Evolutionary conservation across 1,140 invertebrate genomes (phyloP), one percentile per base, ranked within the genome.

Genomic region (Drosophila rufa): DNA sequence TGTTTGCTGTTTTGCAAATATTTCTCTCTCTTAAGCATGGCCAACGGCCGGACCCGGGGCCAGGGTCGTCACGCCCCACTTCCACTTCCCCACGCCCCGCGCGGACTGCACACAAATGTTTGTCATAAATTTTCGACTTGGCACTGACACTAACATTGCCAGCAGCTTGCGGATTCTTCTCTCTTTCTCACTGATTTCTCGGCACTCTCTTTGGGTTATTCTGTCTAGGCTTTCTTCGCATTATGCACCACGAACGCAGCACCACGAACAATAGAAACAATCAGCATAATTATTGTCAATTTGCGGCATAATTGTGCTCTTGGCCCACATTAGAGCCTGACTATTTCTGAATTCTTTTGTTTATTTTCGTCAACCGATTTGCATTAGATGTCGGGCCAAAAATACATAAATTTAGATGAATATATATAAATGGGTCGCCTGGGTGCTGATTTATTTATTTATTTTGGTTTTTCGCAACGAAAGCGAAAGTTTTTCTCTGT

Each of bases 401-500:
- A 83, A 89, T 80, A 85, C 48, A 62, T 48, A 15, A 47, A 51
- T 74, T 70, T 47, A 45, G 73, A 76, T 73, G 75, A 64, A 73
- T 60, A 82, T 79, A 57, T 71, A 7, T 55, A 56, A 40, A 56
- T 40, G 53, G 60, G 36, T 67, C 73, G 38, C 42, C 53, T 45
- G 66, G 64, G 53, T 46, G 65, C 11, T 33, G 42, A 53, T 67
- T 59, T 58, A 58, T 59, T 60, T 75, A 59, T 78, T 51, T 60
- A 42, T 77, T 57, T 58, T 51, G 55, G 30, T n/a, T 57, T 43
- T 69, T 60, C 45, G 33, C 42, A 64, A 30, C 69, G 73, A 87
- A 87, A 87, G 65, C 65, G 84, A 87, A 87, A 87, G 83, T 87
- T 50, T 38, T 76, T 67, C 47, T 53, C 36, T 76, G 42, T 43